Evolutionary conservation across 2,113 vertebrate species (phyloP).

Genomic region (Drymodes brunneopygia): DNA sequence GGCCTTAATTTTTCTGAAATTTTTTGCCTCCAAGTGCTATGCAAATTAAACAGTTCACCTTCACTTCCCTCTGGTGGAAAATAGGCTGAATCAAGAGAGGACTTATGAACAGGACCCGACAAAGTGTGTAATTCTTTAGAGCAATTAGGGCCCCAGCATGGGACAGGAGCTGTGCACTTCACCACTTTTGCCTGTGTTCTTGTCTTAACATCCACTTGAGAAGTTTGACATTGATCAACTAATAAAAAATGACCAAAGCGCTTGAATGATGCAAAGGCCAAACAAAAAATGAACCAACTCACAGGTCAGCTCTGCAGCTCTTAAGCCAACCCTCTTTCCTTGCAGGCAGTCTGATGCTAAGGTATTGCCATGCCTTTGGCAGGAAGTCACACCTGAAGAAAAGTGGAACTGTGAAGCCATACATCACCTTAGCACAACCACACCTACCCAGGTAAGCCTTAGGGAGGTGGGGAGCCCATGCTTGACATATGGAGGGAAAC

Average conservation of each 20-base stretch:
- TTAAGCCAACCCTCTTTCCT: neutral
- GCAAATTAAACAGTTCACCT: neutral
- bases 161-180: neutral
- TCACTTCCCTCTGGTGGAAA: neutral
- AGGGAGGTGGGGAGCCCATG: neutral
- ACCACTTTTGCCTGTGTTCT: neutral
- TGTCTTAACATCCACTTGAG: neutral
- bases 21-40: neutral
- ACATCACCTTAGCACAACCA: neutral
- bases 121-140: neutral
- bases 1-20: neutral
- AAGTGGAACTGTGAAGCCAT: neutral
- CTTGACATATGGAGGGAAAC: neutral
- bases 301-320: neutral
- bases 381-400: neutral
- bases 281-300: neutral
- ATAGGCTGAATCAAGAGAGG: neutral
- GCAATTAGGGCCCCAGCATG: neutral
- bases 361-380: neutral
- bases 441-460: rapidly evolving
- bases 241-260: neutral
- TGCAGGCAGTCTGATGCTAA: neutral
- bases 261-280: neutral
- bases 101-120: neutral
- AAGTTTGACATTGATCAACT: neutral